Conservation (phyloP, 2,888 invertebrate species). For the Caenorhabditis panamensis region DNA sequence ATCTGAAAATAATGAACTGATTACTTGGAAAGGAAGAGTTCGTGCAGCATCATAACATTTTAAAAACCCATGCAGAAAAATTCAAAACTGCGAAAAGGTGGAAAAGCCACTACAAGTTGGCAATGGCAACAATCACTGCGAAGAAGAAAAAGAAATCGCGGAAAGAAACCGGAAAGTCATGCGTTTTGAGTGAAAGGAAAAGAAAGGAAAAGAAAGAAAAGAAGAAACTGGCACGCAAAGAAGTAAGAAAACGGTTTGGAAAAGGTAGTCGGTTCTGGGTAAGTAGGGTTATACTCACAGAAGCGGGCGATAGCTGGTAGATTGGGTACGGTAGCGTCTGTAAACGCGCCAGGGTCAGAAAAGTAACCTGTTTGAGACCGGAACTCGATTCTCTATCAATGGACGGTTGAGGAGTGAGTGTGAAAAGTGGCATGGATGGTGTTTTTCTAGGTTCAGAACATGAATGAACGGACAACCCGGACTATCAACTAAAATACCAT, state of each 20-base stretch:
- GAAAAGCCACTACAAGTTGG: conserved; percentile 18
- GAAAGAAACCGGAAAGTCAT: conserved; percentile 22
- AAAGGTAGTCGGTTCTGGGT: conserved; percentile 14
- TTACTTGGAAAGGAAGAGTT: background rate
- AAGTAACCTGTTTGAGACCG: conserved; percentile 46
- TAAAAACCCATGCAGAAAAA: conserved; percentile 41
- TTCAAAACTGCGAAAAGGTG: conserved; percentile 23
- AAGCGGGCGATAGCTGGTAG: conserved; percentile 66
- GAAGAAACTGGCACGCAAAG: conserved; percentile 22
- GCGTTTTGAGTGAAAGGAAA: conserved; percentile 4
- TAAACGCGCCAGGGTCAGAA: conserved; percentile 46
- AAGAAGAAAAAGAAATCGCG: conserved; percentile 26
- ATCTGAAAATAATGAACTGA: conserved; percentile 41
- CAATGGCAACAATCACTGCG: conserved; percentile 8
- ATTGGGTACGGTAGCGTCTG: conserved; percentile 62
- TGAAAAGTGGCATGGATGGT: conserved; percentile 57
- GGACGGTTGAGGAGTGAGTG: conserved; percentile 45
- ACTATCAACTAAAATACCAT: conserved; percentile 22
- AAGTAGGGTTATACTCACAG: conserved; percentile 64
- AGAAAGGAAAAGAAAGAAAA: conserved; percentile 14
- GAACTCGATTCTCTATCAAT: conserved; percentile 47
- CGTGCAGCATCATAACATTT: conserved; percentile 32
- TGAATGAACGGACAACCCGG: conserved; percentile 1
- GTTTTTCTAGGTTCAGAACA: conserved; percentile 53
- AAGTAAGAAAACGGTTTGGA: conserved; percentile 29